Evolutionary conservation across 2,888 invertebrate species (phyloP), one percentile per base, ranked within the genome.

Genomic region (Neelides folsomi): DNA sequence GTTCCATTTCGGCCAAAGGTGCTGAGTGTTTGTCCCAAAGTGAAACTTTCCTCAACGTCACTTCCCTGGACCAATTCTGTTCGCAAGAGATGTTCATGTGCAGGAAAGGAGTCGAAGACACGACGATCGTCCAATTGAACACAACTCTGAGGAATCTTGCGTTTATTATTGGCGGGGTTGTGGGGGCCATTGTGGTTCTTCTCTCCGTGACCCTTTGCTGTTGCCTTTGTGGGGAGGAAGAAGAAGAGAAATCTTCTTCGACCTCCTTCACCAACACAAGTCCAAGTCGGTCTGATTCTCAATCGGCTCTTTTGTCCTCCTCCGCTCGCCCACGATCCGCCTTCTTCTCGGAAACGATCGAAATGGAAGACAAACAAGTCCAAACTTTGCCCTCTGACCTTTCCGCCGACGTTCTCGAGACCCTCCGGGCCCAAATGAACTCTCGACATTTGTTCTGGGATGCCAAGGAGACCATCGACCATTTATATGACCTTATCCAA

Each of bases 401-500:
- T 44, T 83, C 83, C 0, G 78, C 80, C 62, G 84, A 85, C 64
- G 75, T 84, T 47, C 70, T 85, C 54, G 79, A 78, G 61, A 78
- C 79, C 58, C 71, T 85, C 13, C 75, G 80, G 52, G 79, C 80
- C 60, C 78, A 79, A 65, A 68, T 85, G 7, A 81, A 82, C 63
- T 81, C 80, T 66, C 83, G 83, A 0, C 77, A 79, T 50, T 80
- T 82, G 53, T 82, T 82, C 62, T 77, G 79, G 49, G 81, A 83
- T 66, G 83, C 84, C 2, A 74, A 81, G 38, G 82, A 83, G 69
- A 81, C 82, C 74, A 84, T 85, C 55, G 83, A 84, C 66, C 80
- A 82, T 64, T 74, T 82, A 55, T 80, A 80, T 60, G 80, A 80
- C 57, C 68, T 79, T 35, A 79, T 80, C 7, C 75, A 73, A 54